Evolutionary conservation across 1,140 invertebrate genomes (phyloP).

Genomic region (Zaprionus tsacasi): DNA sequence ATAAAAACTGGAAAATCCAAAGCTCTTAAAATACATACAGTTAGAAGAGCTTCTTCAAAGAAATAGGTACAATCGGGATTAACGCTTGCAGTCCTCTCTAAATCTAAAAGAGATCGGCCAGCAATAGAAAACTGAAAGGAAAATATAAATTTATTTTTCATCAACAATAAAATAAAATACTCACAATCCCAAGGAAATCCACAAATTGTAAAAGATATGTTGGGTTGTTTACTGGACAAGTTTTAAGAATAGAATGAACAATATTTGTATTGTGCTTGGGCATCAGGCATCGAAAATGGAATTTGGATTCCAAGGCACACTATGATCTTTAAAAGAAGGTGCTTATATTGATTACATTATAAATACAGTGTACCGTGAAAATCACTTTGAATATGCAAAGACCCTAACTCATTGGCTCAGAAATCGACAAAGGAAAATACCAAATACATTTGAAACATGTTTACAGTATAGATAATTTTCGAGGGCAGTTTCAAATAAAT

Average conservation of each 20-base stretch:
- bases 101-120: neutral
- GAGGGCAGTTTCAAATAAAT: too few species aligned
- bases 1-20: neutral
- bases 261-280: neutral
- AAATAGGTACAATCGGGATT: slow-evolving; percentile 11
- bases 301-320: neutral
- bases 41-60: slow-evolving; percentile 10
- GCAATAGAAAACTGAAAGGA: neutral
- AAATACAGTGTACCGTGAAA: too few species aligned
- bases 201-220: slow-evolving; percentile 16
- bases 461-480: too few species aligned
- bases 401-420: too few species aligned
- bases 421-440: too few species aligned
- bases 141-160: neutral
- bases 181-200: slow-evolving; percentile 5
- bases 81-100: neutral
- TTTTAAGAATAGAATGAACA: neutral
- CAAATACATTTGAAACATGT: too few species aligned
- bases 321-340: neutral
- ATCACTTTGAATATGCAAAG: too few species aligned
- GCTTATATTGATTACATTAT: too few species aligned
- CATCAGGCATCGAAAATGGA: neutral
- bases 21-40: neutral
- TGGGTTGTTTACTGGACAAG: neutral
- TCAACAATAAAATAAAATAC: neutral